phyloP scores from a whole-genome alignment of 2,797 vertebrate species.

The Tokudaia tokunoshimensis region DNA sequence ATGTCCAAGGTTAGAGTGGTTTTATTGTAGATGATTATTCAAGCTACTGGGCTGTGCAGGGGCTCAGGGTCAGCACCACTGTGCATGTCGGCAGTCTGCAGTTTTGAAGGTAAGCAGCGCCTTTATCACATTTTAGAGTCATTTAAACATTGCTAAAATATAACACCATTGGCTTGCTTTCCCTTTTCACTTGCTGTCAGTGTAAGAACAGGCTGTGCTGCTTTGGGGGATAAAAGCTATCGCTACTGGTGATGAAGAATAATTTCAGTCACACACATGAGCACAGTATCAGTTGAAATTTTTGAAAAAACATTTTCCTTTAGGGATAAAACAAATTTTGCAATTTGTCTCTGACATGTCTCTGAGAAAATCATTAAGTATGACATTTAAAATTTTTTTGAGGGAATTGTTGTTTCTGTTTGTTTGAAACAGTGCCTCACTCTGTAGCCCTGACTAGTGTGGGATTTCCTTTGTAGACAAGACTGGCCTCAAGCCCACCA shows the following conservation, averaged over 20 bases:
- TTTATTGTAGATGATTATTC: conserved; percentile 70
- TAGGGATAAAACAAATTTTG: conserved; percentile 34
- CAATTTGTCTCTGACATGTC: conserved; percentile 62
- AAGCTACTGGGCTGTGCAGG: conserved; percentile 62
- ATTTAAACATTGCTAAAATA: conserved; percentile 44
- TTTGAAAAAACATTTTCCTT: conserved; percentile 66
- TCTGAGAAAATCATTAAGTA: conserved; percentile 65
- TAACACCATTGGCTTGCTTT: not conserved
- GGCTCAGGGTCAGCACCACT: conserved; percentile 62
- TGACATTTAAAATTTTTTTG: not conserved
- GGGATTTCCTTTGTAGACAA: not conserved
- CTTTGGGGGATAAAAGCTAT: conserved; percentile 32
- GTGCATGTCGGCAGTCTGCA: conserved; percentile 56
- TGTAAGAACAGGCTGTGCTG: not conserved
- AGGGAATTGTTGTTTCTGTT: not conserved
- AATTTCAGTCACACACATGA: conserved; percentile 51
- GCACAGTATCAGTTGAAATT: conserved; percentile 36
- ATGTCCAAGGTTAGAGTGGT: conserved; percentile 39
- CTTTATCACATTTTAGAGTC: not conserved
- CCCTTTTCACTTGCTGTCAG: conserved; percentile 54
- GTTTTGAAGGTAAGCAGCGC: conserved; percentile 77
- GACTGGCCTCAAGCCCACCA: not conserved
- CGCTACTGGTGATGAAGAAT: conserved; percentile 40
- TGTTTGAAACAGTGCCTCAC: not conserved
- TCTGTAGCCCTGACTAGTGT: not conserved